Evolutionary conservation across 2,113 vertebrate genomes (phyloP).

Genomic region (Zapornia atra): DNA sequence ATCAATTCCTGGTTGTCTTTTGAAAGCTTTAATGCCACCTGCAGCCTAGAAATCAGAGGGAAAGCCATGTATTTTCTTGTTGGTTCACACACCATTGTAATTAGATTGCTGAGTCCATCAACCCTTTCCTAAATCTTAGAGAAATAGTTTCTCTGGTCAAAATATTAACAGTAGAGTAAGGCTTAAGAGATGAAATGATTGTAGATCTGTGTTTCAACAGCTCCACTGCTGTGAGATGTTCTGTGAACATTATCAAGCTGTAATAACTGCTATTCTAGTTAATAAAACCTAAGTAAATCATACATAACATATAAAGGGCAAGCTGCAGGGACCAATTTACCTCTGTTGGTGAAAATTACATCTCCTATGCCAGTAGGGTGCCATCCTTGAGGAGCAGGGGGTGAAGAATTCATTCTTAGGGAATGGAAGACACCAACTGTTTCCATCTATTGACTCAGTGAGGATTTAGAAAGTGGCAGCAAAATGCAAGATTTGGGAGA

Average conservation of each 20-base stretch:
- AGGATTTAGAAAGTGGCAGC: not conserved
- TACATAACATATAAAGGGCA: not conserved
- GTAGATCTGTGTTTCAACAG: not conserved
- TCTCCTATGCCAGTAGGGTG: not conserved
- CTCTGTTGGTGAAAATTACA: constrained; percentile 45
- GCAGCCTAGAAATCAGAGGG: not conserved
- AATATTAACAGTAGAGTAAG: not conserved
- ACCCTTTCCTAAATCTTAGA: not conserved
- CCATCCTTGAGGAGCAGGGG: not conserved
- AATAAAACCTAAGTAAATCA: constrained; percentile 45
- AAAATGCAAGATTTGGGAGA: not conserved
- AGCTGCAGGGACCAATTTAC: constrained; percentile 35
- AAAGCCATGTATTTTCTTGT: not conserved
- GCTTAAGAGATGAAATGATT: not conserved
- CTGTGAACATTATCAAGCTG: constrained; percentile 22
- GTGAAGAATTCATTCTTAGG: constrained; percentile 12
- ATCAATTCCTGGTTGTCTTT: not conserved
- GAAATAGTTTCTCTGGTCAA: not conserved
- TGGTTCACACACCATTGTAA: not conserved
- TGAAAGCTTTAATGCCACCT: not conserved
- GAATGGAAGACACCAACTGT: constrained; percentile 5
- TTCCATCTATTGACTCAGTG: constrained; percentile 7
- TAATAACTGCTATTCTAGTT: constrained; percentile 3
- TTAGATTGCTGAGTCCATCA: not conserved
- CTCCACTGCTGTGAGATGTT: not conserved